phyloP scores from a whole-genome alignment of 53 echinoderm and acorn worm genomes.

The Temnopleurus reevesii region DNA sequence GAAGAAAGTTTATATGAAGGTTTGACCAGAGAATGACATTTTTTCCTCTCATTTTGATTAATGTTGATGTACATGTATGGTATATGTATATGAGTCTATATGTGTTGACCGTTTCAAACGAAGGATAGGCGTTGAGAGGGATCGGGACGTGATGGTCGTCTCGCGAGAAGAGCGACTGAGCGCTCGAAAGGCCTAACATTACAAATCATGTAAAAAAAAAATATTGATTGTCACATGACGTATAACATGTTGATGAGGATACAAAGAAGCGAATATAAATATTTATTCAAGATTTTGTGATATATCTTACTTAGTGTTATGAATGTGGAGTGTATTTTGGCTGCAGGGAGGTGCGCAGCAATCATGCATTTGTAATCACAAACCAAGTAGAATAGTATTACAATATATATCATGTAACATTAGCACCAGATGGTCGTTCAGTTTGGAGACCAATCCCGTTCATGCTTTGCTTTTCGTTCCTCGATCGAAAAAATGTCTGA shows the following conservation, averaged over 20 bases:
- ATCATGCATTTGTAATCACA: constrained; percentile 11
- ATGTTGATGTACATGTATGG: constrained; percentile 41
- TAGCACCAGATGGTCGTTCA: background rate
- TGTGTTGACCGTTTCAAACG: background rate
- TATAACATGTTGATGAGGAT: constrained; percentile 16
- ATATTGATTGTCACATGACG: constrained; percentile 16
- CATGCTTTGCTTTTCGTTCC: background rate
- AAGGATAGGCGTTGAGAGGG: background rate
- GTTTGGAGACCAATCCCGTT: constrained; percentile 14
- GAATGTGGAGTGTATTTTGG: background rate
- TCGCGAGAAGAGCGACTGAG: background rate
- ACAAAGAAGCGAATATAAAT: constrained; percentile 42
- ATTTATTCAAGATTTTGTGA: constrained; percentile 60
- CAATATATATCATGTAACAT: constrained; percentile 39
- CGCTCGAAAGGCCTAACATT: background rate
- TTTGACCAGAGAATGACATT: background rate
- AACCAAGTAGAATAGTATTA: constrained; percentile 21
- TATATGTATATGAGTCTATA: constrained; percentile 29
- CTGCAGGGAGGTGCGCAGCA: background rate
- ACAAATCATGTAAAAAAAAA: background rate
- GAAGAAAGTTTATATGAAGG: background rate
- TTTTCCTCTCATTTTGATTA: constrained; percentile 12
- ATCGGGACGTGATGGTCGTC: background rate
- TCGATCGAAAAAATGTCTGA: constrained; percentile 11
- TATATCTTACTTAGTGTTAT: constrained; percentile 40